phyloP scores from a whole-genome alignment of 2,797 vertebrate genomes.

The Oreortyx pictus region DNA sequence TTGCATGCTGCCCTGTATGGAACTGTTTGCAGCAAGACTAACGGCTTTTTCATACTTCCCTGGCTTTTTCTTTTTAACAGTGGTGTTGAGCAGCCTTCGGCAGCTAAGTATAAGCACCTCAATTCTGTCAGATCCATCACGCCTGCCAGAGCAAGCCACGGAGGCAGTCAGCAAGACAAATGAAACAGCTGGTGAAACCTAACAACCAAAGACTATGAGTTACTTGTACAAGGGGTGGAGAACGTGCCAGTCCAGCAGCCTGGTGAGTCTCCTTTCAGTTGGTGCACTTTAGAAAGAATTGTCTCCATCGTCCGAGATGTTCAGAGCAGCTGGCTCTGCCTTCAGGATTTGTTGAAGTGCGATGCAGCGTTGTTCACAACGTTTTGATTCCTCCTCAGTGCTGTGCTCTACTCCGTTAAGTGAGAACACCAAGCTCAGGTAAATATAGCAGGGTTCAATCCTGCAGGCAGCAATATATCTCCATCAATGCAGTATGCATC shows the following conservation, averaged over 20 bases:
- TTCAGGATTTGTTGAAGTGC: neutral
- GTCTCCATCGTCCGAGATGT: neutral
- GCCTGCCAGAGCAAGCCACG: constrained; percentile 88
- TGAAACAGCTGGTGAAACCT: constrained; percentile 77
- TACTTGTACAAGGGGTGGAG: neutral
- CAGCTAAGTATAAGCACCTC: constrained; percentile 92
- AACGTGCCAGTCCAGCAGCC: neutral
- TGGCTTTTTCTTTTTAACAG: constrained; percentile 72
- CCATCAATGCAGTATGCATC: constrained; percentile 53
- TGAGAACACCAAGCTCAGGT: constrained; percentile 76
- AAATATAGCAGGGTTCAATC: constrained; percentile 65
- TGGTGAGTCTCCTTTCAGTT: constrained; percentile 27
- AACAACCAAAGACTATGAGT: constrained; percentile 53
- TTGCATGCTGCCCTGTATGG: fast-evolving
- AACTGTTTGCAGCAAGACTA: neutral
- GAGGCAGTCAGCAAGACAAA: constrained; percentile 79
- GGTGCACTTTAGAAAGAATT: constrained; percentile 59
- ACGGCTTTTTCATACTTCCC: neutral
- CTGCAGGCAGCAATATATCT: constrained; percentile 73
- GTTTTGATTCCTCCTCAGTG: constrained; percentile 29
- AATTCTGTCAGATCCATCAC: constrained; percentile 87
- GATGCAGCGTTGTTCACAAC: neutral
- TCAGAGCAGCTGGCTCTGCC: neutral
- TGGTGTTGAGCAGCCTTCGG: constrained; percentile 90
- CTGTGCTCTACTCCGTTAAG: constrained; percentile 40